phyloP scores from a whole-genome alignment of 2,888 invertebrate species.

The Cantharis flavilabris region DNA sequence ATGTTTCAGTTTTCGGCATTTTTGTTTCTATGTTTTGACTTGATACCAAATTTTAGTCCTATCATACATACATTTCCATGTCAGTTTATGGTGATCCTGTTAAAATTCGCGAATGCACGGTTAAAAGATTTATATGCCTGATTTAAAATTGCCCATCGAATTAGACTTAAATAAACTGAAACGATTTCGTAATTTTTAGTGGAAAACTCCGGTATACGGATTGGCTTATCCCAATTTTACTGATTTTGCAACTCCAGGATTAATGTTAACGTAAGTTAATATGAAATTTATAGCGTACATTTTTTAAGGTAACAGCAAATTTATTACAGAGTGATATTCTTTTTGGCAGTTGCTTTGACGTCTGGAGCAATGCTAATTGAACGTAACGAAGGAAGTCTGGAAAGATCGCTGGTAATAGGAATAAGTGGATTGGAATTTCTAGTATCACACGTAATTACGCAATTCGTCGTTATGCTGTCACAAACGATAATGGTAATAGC shows the following conservation, averaged over 20 bases:
- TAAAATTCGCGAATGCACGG: too few relatives aligned
- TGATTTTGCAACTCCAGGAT: slow-evolving; percentile 92
- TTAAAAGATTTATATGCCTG: too few relatives aligned
- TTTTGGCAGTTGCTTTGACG: slow-evolving; percentile 90
- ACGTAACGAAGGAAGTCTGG: slow-evolving; percentile 87
- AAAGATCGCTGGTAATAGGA: slow-evolving; percentile 87
- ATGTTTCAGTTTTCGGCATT: too few relatives aligned
- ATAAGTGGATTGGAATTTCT: slow-evolving; percentile 81
- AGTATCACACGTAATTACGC: slow-evolving; percentile 84
- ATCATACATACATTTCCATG: too few relatives aligned
- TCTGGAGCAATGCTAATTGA: slow-evolving; percentile 89
- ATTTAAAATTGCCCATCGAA: too few relatives aligned
- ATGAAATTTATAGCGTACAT: neutral
- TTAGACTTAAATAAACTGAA: too few relatives aligned
- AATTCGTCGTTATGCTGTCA: slow-evolving; percentile 84
- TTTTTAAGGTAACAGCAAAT: neutral
- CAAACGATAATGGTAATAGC: slow-evolving; percentile 81
- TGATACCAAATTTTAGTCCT: too few relatives aligned
- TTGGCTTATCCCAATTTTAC: slow-evolving; percentile 81
- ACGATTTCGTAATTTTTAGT: slow-evolving; percentile 55
- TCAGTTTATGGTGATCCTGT: too few relatives aligned
- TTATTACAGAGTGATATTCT: slow-evolving; percentile 80
- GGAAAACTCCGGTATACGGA: slow-evolving; percentile 77
- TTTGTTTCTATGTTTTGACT: too few relatives aligned
- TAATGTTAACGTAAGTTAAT: slow-evolving; percentile 78